A percentile compares a stretch with the other conserved stretches of the same genome.
Conservation (phyloP, 2,113 vertebrate genomes). For the Pteronura brasiliensis region DNA sequence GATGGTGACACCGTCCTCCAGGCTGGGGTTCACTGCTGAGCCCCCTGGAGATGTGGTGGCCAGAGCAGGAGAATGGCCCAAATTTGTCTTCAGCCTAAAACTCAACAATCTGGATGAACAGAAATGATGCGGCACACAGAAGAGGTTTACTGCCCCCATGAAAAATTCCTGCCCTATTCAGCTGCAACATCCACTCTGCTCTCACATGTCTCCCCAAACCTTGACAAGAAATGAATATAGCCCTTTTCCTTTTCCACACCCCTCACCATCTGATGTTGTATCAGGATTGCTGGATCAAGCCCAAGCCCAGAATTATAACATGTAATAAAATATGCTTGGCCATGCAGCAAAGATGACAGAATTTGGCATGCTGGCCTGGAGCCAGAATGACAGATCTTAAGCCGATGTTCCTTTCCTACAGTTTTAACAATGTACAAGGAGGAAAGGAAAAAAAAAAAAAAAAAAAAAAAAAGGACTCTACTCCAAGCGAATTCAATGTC, state of each 20-base stretch:
- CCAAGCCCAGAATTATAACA: slow-evolving; percentile 68
- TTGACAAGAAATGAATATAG: background rate
- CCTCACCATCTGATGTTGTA: slow-evolving; percentile 37
- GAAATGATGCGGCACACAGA: background rate
- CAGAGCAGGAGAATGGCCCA: background rate
- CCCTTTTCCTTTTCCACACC: slow-evolving; percentile 33
- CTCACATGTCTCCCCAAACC: background rate
- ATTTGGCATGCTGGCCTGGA: slow-evolving; percentile 44
- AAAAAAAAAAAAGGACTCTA: background rate
- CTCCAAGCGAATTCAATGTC: slow-evolving; percentile 26
- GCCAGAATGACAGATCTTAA: slow-evolving; percentile 55
- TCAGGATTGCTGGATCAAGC: slow-evolving; percentile 18
- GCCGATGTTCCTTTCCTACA: slow-evolving; percentile 41
- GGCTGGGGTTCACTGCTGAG: background rate
- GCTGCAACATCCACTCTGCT: background rate
- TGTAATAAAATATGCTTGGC: slow-evolving; percentile 68
- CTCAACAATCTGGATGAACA: background rate
- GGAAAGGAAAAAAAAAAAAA: background rate
- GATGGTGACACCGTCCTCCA: background rate
- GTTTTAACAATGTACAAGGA: slow-evolving; percentile 35
- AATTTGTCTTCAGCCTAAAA: background rate
- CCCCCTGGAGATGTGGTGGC: no score
- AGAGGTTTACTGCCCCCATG: background rate
- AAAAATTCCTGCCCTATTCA: background rate
- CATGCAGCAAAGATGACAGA: slow-evolving; percentile 54